Percentiles rank a stretch among this genome's conserved stretches.
Evolutionary conservation across 2,113 vertebrate genomes (phyloP).

Genomic region (Ptychochromis oligacanthus): DNA sequence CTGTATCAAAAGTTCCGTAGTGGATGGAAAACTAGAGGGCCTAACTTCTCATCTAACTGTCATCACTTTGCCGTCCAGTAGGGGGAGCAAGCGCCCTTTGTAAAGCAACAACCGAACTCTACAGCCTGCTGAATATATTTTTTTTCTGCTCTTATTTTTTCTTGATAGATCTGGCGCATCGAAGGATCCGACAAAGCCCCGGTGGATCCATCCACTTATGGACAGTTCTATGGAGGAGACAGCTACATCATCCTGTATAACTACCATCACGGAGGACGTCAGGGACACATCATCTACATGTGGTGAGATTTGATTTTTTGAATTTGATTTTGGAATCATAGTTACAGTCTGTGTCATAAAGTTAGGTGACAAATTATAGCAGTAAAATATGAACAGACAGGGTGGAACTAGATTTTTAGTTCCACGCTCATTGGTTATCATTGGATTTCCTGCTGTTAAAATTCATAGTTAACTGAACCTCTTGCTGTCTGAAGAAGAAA

Average conservation of each 20-base stretch:
- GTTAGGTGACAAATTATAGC: background rate
- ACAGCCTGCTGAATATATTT: background rate
- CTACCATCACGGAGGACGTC: slow-evolving; percentile 85
- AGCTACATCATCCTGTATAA: slow-evolving; percentile 96
- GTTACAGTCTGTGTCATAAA: background rate
- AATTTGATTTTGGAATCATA: background rate
- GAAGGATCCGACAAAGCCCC: slow-evolving; percentile 88
- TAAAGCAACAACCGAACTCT: background rate
- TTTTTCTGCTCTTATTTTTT: background rate
- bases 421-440: too few relatives aligned
- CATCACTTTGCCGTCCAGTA: background rate
- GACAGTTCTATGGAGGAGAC: slow-evolving; percentile 97
- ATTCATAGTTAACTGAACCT: too few relatives aligned
- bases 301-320: slow-evolving; percentile 83
- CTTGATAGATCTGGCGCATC: slow-evolving; percentile 92
- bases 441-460: too few relatives aligned
- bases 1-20: too few relatives aligned
- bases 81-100: background rate
- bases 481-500: too few relatives aligned
- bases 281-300: slow-evolving; percentile 96
- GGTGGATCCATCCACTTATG: slow-evolving; percentile 83
- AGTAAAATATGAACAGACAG: background rate
- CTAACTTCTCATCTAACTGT: background rate
- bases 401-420: background rate
- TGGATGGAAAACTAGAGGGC: background rate